Conservation (phyloP, 2,797 vertebrate genomes). For the Mus minutoides region DNA sequence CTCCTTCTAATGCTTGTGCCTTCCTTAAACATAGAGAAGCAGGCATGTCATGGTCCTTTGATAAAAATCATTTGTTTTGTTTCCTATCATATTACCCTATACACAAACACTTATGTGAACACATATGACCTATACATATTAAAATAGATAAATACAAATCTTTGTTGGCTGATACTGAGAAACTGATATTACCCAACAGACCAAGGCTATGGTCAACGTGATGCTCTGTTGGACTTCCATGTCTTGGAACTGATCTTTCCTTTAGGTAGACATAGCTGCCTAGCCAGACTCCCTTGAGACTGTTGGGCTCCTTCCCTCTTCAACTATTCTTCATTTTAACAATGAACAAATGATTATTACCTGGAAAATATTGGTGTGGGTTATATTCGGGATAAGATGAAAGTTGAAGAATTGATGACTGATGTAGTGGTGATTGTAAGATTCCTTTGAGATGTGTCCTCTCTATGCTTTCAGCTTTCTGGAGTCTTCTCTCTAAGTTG, state of each 20-base stretch:
- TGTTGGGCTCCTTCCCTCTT: neutral
- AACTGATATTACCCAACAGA: neutral
- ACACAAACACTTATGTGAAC: neutral
- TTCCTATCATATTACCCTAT: neutral
- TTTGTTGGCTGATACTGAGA: neutral
- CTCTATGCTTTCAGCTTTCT: neutral
- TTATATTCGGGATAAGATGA: neutral
- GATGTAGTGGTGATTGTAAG: neutral
- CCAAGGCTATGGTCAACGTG: neutral
- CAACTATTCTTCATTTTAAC: neutral
- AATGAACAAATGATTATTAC: neutral
- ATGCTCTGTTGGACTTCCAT: neutral
- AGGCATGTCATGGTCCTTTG: neutral
- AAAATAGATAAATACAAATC: neutral
- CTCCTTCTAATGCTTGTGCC: neutral
- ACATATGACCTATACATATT: neutral
- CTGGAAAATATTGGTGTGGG: neutral
- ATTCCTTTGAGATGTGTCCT: neutral
- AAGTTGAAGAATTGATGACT: neutral
- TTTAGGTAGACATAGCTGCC: neutral
- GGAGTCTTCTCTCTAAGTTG: neutral
- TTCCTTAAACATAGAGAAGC: neutral
- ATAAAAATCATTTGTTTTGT: neutral
- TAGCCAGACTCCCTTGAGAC: neutral
- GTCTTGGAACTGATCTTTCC: too few relatives aligned